Percentiles rank a stretch among this genome's conserved stretches.
Evolutionary conservation across 2,888 invertebrate genomes (phyloP).

Genomic region (Spilosoma lubricipeda): DNA sequence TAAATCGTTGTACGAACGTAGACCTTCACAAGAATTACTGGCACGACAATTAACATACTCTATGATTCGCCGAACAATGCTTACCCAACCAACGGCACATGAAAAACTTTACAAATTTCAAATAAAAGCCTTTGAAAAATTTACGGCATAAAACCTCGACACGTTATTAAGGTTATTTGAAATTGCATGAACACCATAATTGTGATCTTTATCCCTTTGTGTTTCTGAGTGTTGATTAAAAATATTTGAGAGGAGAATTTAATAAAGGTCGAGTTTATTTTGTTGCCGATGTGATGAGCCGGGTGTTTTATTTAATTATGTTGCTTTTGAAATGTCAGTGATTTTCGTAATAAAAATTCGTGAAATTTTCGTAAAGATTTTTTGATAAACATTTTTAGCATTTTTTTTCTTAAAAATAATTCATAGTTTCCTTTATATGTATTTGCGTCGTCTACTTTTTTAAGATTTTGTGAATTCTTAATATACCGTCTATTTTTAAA

Average conservation of each 20-base stretch:
- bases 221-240: slow-evolving; percentile 10
- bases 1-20: slow-evolving; percentile 31
- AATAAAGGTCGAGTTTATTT: slow-evolving; percentile 28
- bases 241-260: slow-evolving; percentile 30
- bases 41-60: slow-evolving; percentile 36
- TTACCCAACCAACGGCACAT: slow-evolving; percentile 31
- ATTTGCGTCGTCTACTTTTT: no score
- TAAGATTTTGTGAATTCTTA: no score
- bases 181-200: slow-evolving; percentile 5
- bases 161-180: not conserved
- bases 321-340: slow-evolving; percentile 7
- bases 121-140: slow-evolving; percentile 45
- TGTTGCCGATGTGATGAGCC: slow-evolving; percentile 8
- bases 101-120: slow-evolving; percentile 57
- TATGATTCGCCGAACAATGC: slow-evolving; percentile 36
- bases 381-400: no score
- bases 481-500: no score
- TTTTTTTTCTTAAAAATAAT: no score
- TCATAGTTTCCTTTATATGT: no score
- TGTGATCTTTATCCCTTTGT: slow-evolving; percentile 4
- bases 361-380: not conserved
- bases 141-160: not conserved
- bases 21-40: slow-evolving; percentile 28
- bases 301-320: slow-evolving; percentile 10
- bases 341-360: not conserved